These are phyloP conservation scores for Paedocypris sp. DNA, from an alignment of 2,113 vertebrate species.

Conservation along the genomic window DNA sequence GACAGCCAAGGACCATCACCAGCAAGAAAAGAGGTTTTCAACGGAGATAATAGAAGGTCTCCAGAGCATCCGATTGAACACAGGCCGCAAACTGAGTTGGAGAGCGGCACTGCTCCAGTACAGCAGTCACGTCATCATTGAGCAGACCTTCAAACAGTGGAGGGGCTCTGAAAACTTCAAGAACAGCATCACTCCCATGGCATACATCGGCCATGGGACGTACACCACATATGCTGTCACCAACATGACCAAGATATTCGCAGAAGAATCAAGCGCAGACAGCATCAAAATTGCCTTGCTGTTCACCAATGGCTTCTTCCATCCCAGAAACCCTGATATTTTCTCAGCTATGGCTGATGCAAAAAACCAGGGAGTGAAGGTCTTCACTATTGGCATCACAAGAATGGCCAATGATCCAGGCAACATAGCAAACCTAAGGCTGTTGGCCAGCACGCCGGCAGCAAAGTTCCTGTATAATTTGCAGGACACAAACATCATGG, in stretches of 20 bases:
- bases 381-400: slow-evolving; percentile 80
- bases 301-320: slow-evolving; percentile 72
- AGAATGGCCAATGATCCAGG: slow-evolving; percentile 65
- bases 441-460: slow-evolving; percentile 70
- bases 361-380: slow-evolving; percentile 77
- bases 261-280: slow-evolving; percentile 61
- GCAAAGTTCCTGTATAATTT: slow-evolving; percentile 73
- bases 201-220: slow-evolving; percentile 80
- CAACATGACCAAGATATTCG: slow-evolving; percentile 79
- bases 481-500: slow-evolving; percentile 65
- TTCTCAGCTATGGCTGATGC: slow-evolving; percentile 77
- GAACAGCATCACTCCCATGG: slow-evolving; percentile 59
- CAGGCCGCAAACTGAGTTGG: slow-evolving; percentile 63
- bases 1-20: slow-evolving; percentile 75
- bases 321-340: slow-evolving; percentile 83
- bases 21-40: slow-evolving; percentile 74
- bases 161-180: slow-evolving; percentile 71
- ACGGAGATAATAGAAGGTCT: slow-evolving; percentile 71
- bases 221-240: slow-evolving; percentile 86
- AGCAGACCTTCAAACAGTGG: slow-evolving; percentile 79
- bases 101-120: slow-evolving; percentile 79
- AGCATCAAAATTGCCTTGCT: slow-evolving; percentile 71
- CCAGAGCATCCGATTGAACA: slow-evolving; percentile 60
- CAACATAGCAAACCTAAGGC: slow-evolving; percentile 69
- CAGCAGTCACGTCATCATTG: slow-evolving; percentile 77